These are phyloP conservation scores for Sebastes nivosus DNA, from an alignment of 2,797 vertebrate genomes.

Conservation along the genomic window DNA sequence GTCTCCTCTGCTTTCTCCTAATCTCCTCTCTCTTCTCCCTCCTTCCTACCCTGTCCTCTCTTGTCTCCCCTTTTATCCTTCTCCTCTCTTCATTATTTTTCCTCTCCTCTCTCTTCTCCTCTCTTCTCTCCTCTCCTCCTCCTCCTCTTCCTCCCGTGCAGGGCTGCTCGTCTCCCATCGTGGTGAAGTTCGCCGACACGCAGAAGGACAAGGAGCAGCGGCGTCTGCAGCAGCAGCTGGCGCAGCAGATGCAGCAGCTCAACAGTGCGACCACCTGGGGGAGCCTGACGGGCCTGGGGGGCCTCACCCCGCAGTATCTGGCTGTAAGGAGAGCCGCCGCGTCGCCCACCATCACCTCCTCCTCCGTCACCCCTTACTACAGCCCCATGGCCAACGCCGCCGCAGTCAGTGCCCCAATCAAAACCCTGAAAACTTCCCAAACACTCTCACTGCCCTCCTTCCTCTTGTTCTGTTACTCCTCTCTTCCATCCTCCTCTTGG, in stretches of 20 bases:
- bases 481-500: conserved; percentile 2
- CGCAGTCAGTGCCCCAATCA: conserved; percentile 78
- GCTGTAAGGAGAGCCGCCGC: conserved; percentile 90
- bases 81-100: neutral
- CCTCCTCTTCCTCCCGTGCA: conserved; percentile 57
- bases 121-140: no score
- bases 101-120: rapidly evolving
- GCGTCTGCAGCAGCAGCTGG: conserved; percentile 98
- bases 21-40: neutral
- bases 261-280: conserved; percentile 99
- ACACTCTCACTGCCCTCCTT: neutral
- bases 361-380: conserved; percentile 48
- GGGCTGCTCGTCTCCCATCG: conserved; percentile 99
- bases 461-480: conserved; percentile 25
- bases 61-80: neutral
- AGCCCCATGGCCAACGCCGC: conserved; percentile 73
- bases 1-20: no score
- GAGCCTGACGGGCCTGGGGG: conserved; percentile 96
- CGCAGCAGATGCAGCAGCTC: conserved; percentile 99
- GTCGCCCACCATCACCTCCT: conserved; percentile 60
- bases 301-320: conserved; percentile 98
- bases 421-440: neutral
- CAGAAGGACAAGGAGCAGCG: conserved; percentile 99
- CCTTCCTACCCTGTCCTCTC: no score
- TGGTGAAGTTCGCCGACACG: conserved; percentile 99